Evolutionary conservation across 2,797 vertebrate species (phyloP).

Genomic region (Schizopygopsis malacanthus): DNA sequence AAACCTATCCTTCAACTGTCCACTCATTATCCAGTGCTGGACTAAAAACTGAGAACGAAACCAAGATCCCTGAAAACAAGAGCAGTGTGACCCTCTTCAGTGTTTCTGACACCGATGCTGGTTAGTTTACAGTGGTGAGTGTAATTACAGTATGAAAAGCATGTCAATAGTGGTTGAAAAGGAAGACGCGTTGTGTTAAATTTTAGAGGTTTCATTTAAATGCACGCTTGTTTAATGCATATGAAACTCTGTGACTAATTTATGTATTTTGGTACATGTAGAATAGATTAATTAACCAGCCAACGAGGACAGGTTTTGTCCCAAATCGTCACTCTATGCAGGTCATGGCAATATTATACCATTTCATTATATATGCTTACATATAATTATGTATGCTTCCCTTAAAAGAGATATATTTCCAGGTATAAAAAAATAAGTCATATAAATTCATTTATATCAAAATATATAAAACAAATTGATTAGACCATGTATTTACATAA

Average conservation of each 20-base stretch:
- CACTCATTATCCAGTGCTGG: conserved; percentile 42
- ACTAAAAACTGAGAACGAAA: conserved; percentile 49
- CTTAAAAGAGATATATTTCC: not conserved
- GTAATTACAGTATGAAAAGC: conserved; percentile 42
- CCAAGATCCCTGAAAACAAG: conserved; percentile 50
- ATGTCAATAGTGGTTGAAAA: not conserved
- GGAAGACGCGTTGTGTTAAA: not conserved
- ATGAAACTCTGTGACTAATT: not conserved
- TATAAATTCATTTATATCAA: not conserved
- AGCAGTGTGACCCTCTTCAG: conserved; percentile 46
- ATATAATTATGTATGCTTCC: too few species aligned
- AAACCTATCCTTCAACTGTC: conserved; percentile 51
- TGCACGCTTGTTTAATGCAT: not conserved
- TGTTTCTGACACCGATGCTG: conserved; percentile 52
- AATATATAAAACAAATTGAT: not conserved
- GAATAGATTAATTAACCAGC: not conserved
- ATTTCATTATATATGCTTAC: not conserved
- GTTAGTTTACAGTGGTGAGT: conserved; percentile 51
- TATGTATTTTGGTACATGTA: not conserved
- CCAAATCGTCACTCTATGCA: not conserved
- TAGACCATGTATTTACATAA: not conserved
- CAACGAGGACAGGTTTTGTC: not conserved
- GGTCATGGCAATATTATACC: not conserved
- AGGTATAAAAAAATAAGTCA: not conserved
- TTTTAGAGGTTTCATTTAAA: not conserved